A percentile compares a stretch with the other conserved stretches of the same genome.
phyloP scores from a whole-genome alignment of 2,113 vertebrate genomes.

The Nycticryphes semicollaris region DNA sequence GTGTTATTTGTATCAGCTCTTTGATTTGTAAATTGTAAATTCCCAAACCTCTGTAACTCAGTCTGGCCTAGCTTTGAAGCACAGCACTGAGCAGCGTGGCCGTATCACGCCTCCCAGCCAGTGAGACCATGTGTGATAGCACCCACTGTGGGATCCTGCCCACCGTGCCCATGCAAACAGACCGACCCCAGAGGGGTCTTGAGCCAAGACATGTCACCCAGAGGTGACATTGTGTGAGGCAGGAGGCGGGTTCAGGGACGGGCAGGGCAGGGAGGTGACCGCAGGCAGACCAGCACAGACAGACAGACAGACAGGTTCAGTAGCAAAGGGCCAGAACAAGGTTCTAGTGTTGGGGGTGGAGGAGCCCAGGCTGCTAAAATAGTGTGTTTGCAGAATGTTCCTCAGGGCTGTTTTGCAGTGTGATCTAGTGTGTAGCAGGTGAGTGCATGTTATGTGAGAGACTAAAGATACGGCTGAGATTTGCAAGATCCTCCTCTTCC shows the following conservation, averaged over 20 bases:
- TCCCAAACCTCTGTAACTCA: background rate
- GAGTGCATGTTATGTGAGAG: background rate
- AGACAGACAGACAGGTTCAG: fast-evolving
- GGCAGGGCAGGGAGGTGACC: background rate
- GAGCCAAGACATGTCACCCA: too few species aligned
- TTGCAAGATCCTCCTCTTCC: background rate
- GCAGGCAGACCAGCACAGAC: background rate
- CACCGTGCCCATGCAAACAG: too few species aligned
- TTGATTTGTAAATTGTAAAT: background rate
- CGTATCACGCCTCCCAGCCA: too few species aligned
- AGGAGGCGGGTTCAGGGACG: background rate
- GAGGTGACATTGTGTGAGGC: background rate
- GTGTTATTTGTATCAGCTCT: background rate
- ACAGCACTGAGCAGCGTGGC: too few species aligned
- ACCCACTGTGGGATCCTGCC: too few species aligned
- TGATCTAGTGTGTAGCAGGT: background rate
- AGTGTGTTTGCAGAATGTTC: background rate
- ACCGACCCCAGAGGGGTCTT: too few species aligned
- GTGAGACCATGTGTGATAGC: too few species aligned
- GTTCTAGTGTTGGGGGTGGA: background rate
- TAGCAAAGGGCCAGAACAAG: background rate
- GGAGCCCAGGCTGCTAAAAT: background rate
- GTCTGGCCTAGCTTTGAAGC: too few species aligned
- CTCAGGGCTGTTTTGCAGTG: background rate
- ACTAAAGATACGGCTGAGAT: fast-evolving